Evolutionary conservation across 2,113 vertebrate species (phyloP).

Genomic region (Eulemur macaco): DNA sequence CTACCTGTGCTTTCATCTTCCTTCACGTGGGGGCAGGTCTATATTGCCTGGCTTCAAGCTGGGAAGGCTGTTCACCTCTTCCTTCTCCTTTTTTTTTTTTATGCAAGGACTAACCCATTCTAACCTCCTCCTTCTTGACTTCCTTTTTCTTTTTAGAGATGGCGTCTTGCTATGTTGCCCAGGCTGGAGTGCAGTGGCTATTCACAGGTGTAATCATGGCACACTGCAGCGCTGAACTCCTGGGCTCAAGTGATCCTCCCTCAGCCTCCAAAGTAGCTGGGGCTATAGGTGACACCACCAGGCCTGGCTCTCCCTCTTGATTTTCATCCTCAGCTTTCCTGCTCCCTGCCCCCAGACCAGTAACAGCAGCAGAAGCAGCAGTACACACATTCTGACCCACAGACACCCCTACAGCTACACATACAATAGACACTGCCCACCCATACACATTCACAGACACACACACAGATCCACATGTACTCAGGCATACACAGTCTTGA

Average conservation of each 20-base stretch:
- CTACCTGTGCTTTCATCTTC: neutral
- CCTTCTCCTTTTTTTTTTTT: neutral
- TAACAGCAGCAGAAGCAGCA: neutral
- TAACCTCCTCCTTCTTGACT: too few relatives aligned
- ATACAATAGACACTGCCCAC: neutral
- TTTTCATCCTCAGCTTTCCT: constrained; percentile 16
- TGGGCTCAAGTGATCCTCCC: too few relatives aligned
- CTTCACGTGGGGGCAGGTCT: neutral
- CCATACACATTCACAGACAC: neutral
- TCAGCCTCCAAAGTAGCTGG: too few relatives aligned
- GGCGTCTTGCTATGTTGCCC: too few relatives aligned
- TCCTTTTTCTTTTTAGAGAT: too few relatives aligned
- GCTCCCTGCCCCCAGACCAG: neutral
- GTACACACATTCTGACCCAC: neutral
- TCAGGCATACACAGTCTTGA: neutral
- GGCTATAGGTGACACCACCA: too few relatives aligned
- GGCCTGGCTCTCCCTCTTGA: neutral
- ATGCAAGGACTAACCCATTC: too few relatives aligned
- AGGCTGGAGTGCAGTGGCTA: too few relatives aligned
- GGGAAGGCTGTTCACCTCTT: neutral
- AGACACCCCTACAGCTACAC: neutral
- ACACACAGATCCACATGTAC: neutral
- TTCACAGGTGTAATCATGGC: too few relatives aligned
- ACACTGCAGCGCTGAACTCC: too few relatives aligned
- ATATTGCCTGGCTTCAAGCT: neutral